Conservation (phyloP, 2,113 vertebrate genomes). For the Cettia cetti region DNA sequence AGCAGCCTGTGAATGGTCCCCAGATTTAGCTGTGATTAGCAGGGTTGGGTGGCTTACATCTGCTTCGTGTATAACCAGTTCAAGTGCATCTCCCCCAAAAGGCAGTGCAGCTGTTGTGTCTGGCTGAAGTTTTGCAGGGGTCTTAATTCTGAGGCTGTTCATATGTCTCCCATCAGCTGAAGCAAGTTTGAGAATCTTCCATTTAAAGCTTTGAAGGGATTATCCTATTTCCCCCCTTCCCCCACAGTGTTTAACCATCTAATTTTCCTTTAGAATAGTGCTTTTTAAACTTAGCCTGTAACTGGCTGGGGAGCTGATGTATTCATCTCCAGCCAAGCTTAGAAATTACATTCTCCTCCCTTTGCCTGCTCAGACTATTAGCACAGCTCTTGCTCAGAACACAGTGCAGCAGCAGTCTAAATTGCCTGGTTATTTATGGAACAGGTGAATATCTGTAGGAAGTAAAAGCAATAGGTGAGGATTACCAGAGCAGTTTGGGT, state of each 20-base stretch:
- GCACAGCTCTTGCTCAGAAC: background rate
- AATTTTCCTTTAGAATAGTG: constrained; percentile 52
- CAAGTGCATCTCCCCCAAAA: background rate
- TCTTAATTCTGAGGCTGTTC: constrained; percentile 21
- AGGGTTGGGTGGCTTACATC: background rate
- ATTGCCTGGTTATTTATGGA: constrained; percentile 40
- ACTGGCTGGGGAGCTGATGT: constrained; percentile 28
- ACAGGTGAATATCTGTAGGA: background rate
- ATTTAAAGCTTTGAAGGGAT: constrained; percentile 59
- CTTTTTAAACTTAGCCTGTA: constrained; percentile 35
- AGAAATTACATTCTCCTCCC: constrained; percentile 33
- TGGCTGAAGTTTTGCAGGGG: background rate
- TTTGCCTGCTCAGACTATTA: constrained; percentile 27
- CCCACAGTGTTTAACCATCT: constrained; percentile 12
- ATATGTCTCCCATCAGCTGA: constrained; percentile 6
- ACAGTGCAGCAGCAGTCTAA: background rate
- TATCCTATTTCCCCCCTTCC: background rate
- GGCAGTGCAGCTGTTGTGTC: constrained; percentile 5
- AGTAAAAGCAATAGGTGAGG: background rate
- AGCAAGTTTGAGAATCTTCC: constrained; percentile 14
- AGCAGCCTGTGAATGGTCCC: background rate
- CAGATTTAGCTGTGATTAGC: background rate
- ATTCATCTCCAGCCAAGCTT: constrained; percentile 55
- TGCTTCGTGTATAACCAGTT: background rate
- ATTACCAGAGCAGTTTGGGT: background rate